Base-by-base conservation (phyloP, 2,888 invertebrate genomes). In the Pterobdella sp. region DNA sequence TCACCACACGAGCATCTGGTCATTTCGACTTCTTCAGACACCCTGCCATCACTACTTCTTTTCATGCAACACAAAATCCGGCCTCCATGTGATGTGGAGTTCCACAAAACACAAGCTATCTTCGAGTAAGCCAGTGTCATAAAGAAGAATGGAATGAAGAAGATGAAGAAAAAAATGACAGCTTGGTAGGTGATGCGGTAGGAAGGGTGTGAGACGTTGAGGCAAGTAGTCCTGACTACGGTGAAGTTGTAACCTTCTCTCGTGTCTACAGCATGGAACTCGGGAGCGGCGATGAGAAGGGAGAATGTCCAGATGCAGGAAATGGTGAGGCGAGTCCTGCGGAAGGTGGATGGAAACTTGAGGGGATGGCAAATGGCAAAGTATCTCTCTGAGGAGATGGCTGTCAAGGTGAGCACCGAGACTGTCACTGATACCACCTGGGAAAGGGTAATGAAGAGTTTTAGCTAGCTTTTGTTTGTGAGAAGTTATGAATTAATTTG, bases 371-470 rank as follows among this genome's bases (percentile, higher is more conserved):
- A 93, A 82, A 94, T 93, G 78, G 94, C 94, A 85, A 93, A 92
- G 92, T 93, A 94, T 78, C 94, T 88, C 84, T 95, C 94, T 80
- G 93, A 88, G 0, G 93, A 92, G 84, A 94, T 94, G 86, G 91
- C 92, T 29, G 93, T 91, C 79, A 95, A 86, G 4, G 94, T 94
- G 80, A 94, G 85, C 65, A 95, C 91, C 1, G 93, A 93, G 77
- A 94, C 94, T 34, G 91, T 90, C 77, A 95, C 92, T 0, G 93
- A 92, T 22, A 94, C 76, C 7, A 74, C 77, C 78, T 78, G 75
- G 1, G 3, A 49, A 22, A 14, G 32, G 2, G 60, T 31, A 60
- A 60, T 31, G 1, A 3, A 60, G n/a, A 26, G n/a, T 60, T n/a
- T n/a, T n/a, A n/a, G n/a, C n/a, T n/a, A n/a, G n/a, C n/a, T n/a